These are phyloP conservation scores for human DNA, from an alignment of 2,113 vertebrate genomes.

Conservation along the genomic window DNA sequence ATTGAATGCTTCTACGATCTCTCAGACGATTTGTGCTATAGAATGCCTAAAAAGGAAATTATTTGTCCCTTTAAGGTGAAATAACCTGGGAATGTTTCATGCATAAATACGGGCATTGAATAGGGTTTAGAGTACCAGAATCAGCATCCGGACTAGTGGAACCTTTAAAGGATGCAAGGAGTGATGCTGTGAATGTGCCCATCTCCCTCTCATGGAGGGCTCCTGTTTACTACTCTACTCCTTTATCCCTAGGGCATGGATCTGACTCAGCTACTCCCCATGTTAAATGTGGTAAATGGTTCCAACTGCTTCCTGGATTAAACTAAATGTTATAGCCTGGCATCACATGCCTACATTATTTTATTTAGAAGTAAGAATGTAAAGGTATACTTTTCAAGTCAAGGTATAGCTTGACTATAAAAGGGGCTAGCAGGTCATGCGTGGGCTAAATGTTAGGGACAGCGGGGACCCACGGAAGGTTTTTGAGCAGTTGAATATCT, in stretches of 20 bases:
- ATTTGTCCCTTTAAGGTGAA: background rate
- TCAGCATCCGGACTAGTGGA: background rate
- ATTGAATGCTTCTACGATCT: background rate
- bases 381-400: background rate
- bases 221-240: background rate
- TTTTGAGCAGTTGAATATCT: background rate
- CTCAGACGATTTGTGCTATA: background rate
- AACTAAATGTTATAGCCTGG: background rate
- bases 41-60: background rate
- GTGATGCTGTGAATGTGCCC: background rate
- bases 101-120: background rate
- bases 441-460: background rate
- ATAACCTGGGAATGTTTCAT: background rate
- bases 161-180: background rate
- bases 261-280: background rate
- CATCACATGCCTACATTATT: background rate
- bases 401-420: background rate
- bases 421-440: background rate
- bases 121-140: background rate
- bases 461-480: background rate
- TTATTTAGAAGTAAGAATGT: background rate
- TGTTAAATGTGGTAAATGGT: background rate
- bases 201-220: background rate
- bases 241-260: background rate
- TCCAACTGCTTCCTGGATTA: background rate